Conservation (phyloP, 2,888 invertebrate genomes). For the Cremastinae sp. region DNA sequence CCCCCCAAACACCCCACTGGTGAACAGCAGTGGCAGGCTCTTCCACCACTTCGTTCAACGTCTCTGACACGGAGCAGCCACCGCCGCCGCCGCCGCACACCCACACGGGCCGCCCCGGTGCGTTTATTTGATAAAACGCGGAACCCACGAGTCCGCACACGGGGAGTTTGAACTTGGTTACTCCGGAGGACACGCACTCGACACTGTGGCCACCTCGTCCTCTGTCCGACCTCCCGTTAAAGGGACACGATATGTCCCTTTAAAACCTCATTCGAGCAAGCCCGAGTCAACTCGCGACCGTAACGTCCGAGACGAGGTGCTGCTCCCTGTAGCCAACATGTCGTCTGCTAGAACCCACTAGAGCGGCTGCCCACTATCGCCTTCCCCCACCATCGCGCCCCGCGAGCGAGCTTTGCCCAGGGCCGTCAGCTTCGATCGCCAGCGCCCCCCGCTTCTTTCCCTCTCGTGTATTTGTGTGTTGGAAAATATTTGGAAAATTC, state of each 20-base stretch:
- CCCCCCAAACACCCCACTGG: conserved; percentile 27
- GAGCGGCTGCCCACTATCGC: conserved; percentile 66
- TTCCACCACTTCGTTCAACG: conserved; percentile 48
- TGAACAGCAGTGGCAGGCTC: conserved; percentile 41
- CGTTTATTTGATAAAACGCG: conserved; percentile 39
- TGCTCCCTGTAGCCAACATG: conserved; percentile 81
- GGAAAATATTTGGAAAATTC: no score
- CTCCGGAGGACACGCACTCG: conserved; percentile 7
- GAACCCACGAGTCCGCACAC: conserved; percentile 38
- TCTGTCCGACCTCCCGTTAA: conserved; percentile 43
- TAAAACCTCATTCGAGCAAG: conserved; percentile 71
- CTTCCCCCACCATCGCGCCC: conserved; percentile 57
- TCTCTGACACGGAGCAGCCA: conserved; percentile 48
- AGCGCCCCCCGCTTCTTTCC: conserved; percentile 22
- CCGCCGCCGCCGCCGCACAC: conserved; percentile 53
- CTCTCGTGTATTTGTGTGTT: conserved; percentile 3
- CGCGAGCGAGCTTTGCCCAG: conserved; percentile 40
- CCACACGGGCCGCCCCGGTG: conserved; percentile 43
- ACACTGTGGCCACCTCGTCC: conserved; percentile 31
- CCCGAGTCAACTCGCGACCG: conserved; percentile 75
- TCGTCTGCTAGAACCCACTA: conserved; percentile 79
- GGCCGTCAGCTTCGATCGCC: conserved; percentile 28
- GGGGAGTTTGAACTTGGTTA: conserved; percentile 4
- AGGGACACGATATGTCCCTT: conserved; percentile 38
- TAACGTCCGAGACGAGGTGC: conserved; percentile 77